Evolutionary conservation across 2,888 invertebrate genomes (phyloP).

Genomic region (Orthosia incerta): DNA sequence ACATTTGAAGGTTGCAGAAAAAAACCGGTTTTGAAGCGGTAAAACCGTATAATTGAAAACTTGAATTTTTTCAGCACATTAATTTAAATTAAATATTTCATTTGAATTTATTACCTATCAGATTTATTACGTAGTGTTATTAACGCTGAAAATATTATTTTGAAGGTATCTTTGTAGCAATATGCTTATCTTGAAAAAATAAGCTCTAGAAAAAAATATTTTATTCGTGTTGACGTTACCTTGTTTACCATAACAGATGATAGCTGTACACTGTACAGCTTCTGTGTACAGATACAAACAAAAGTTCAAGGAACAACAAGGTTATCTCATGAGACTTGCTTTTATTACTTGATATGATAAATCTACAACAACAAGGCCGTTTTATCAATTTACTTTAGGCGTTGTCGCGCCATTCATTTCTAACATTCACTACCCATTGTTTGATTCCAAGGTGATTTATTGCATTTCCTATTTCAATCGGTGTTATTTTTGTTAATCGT

Average conservation of each 20-base stretch:
- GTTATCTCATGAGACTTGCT: conserved; percentile 55
- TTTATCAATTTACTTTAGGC: conserved; percentile 44
- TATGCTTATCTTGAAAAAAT: background rate
- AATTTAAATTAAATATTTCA: background rate
- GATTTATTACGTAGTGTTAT: background rate
- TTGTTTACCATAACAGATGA: conserved; percentile 17
- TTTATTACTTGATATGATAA: conserved; percentile 46
- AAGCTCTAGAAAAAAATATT: too few relatives aligned
- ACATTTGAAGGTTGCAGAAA: too few relatives aligned
- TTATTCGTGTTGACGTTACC: conserved; percentile 15
- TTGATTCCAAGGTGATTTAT: conserved; percentile 19
- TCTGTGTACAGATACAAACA: background rate
- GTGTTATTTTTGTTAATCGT: conserved; percentile 1
- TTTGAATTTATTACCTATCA: background rate
- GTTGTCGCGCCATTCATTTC: conserved; percentile 12
- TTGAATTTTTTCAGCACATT: background rate
- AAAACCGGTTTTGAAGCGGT: conserved; percentile 19
- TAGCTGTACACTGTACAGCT: background rate
- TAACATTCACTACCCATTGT: conserved; percentile 36
- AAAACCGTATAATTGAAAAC: conserved; percentile 38
- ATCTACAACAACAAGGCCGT: conserved; percentile 54
- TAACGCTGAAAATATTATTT: background rate
- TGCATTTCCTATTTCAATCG: background rate
- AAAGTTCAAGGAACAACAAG: conserved; percentile 62
- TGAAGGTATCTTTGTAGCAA: background rate